These are phyloP conservation scores for Aurelia sp. DNA, from an alignment of 30 jellyfish, hydroid and myxozoan species.

Conservation along the genomic window DNA sequence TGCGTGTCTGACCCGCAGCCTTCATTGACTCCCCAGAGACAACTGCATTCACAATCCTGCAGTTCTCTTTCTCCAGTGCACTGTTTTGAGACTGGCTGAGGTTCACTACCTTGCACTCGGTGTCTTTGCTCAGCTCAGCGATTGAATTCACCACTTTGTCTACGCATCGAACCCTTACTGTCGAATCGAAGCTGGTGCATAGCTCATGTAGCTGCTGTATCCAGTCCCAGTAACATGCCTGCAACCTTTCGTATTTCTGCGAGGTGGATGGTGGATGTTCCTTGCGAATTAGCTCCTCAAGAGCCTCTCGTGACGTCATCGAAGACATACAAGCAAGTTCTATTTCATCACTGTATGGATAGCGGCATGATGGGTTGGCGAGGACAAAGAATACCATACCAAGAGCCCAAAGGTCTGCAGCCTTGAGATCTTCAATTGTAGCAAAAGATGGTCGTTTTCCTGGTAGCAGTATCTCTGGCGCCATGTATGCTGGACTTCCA, in stretches of 20 bases:
- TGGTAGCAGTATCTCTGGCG: constrained; percentile 14
- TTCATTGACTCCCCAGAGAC: not conserved
- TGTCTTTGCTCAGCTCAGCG: too few species aligned
- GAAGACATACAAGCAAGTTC: constrained; percentile 1
- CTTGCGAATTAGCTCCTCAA: constrained; percentile 18
- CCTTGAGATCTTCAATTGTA: not conserved
- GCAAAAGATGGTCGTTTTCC: not conserved
- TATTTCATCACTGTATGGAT: constrained; percentile 5
- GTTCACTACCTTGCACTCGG: not conserved
- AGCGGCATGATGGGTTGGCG: not conserved
- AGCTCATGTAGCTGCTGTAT: constrained; percentile 17
- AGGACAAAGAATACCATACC: constrained; percentile 16
- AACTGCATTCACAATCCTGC: not conserved
- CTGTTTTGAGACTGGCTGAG: constrained; percentile 4
- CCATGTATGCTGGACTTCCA: constrained; percentile 10
- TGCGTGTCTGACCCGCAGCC: not conserved
- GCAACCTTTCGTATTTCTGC: constrained; percentile 5
- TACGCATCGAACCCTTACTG: not conserved
- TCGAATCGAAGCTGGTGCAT: constrained; percentile 2
- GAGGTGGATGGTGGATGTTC: constrained; percentile 3
- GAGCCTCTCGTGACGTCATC: constrained; percentile 4
- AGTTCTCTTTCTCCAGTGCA: constrained; percentile 3
- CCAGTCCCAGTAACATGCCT: constrained; percentile 23
- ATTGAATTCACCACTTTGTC: not conserved
- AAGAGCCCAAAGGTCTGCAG: constrained; percentile 23